Base-by-base conservation (phyloP, 2,888 invertebrate species). In the Clanis bilineata region DNA sequence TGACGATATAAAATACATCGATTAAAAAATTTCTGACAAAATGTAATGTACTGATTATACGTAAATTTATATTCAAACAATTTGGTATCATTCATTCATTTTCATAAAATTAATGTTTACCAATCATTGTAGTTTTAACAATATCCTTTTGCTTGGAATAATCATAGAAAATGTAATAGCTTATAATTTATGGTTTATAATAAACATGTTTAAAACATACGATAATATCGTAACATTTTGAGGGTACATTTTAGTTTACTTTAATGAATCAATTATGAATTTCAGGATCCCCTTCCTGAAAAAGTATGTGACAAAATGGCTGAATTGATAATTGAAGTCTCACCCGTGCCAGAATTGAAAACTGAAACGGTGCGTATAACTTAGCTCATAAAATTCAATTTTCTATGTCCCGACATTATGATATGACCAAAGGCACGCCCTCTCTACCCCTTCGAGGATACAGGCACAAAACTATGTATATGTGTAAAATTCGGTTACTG, bases 241-340 rank as follows among this genome's bases (percentile, higher is more conserved):
- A 41, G 7, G 1, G 2, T 21, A 5, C 43, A 57, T 32, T n/a
- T 25, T 18, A 58, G 10, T 12, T 25, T 32, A 12, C 10, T 58
- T 51, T 18, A 28, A 55, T 36, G 36, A 7, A 21, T 57, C 57
- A 10, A 47, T 51, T 55, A 56, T 32, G n/a, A 28, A 62, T 88
- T 88, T 39, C 86, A 91, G 91, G 91, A 90, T 23, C 69, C 77
- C 28, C 65, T 85, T 60, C 75, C 83, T 4, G 51, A 51, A 32
- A 51, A 10, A 32, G 75, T 83, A 62, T 76, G 81, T 56, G 90
- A 90, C 73, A 91, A 91, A 77, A 77, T 91, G 70, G 83, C 87
- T 28, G 91, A 90, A 63, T 74, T 91, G 73, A 88, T 91, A 66
- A 86, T 91, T 9, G 91, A 91, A 71, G 74, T 90, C 58, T 87